phyloP scores from a whole-genome alignment of 1,140 invertebrate genomes.

The Pentalonia nigronervosa region DNA sequence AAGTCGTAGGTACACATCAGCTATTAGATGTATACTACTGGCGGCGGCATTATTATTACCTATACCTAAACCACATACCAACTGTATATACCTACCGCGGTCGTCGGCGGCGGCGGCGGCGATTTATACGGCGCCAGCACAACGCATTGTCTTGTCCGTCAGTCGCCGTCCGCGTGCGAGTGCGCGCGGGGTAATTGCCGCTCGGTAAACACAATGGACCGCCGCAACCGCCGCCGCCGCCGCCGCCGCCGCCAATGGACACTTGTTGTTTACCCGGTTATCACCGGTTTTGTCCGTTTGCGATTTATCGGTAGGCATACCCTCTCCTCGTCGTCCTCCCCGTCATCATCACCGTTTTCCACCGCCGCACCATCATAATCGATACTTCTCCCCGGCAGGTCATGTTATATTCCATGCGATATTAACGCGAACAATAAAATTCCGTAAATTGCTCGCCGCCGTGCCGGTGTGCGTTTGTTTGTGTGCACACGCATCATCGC shows the following conservation, averaged over 20 bases:
- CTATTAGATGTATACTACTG: neutral
- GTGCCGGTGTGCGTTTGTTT: neutral
- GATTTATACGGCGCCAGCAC: slow-evolving; percentile 56
- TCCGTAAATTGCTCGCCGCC: slow-evolving; percentile 44
- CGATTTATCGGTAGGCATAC: slow-evolving; percentile 50
- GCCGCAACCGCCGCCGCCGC: neutral
- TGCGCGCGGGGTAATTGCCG: slow-evolving; percentile 56
- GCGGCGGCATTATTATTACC: slow-evolving; percentile 39
- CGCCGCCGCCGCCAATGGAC: slow-evolving; percentile 51
- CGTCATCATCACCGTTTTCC: neutral
- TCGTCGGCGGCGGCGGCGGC: slow-evolving; percentile 22
- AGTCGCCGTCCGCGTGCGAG: neutral
- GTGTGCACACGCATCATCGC: neutral
- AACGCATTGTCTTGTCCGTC: slow-evolving; percentile 57
- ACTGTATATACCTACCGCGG: slow-evolving; percentile 51
- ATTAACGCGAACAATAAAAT: slow-evolving; percentile 49
- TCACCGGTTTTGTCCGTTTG: slow-evolving; percentile 45
- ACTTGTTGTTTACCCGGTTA: slow-evolving; percentile 54
- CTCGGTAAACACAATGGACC: slow-evolving; percentile 51
- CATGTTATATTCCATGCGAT: neutral
- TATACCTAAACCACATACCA: neutral
- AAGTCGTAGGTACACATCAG: neutral
- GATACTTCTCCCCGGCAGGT: slow-evolving; percentile 7
- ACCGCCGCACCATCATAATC: neutral
- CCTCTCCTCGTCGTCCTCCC: neutral